phyloP scores from a whole-genome alignment of 2,113 vertebrate species.

The Grus americana region DNA sequence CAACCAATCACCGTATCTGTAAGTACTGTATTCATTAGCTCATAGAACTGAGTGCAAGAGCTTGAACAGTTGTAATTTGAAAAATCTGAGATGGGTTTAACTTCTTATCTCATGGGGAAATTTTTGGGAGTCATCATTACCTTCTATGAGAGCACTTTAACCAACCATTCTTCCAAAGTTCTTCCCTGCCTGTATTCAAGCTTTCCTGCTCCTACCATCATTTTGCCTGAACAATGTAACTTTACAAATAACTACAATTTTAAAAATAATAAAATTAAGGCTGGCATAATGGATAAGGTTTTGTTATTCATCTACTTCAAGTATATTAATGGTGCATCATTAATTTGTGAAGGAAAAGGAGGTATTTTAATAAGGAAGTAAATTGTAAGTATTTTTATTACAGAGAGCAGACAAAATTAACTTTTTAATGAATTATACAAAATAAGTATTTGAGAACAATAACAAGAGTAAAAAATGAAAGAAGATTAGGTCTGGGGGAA shows the following conservation, averaged over 20 bases:
- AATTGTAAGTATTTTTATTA: background rate
- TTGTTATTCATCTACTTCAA: background rate
- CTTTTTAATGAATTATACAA: background rate
- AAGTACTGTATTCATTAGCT: background rate
- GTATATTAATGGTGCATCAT: background rate
- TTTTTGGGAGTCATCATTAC: background rate
- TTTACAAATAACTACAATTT: background rate
- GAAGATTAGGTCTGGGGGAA: background rate
- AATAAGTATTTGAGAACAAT: background rate
- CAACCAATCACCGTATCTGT: background rate
- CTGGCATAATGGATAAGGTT: background rate
- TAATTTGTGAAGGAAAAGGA: background rate
- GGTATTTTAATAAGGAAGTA: background rate
- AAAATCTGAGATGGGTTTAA: background rate
- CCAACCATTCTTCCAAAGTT: background rate
- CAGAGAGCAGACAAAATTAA: background rate
- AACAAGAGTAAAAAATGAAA: background rate
- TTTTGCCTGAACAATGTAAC: background rate
- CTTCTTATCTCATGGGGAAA: background rate
- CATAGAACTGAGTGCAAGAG: background rate
- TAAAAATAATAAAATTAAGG: background rate
- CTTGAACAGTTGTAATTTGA: background rate
- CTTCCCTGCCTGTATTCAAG: background rate
- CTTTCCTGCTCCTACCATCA: background rate
- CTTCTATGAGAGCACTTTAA: background rate